Conservation (phyloP, 2,113 vertebrate species). For the Corydoras sp. region DNA sequence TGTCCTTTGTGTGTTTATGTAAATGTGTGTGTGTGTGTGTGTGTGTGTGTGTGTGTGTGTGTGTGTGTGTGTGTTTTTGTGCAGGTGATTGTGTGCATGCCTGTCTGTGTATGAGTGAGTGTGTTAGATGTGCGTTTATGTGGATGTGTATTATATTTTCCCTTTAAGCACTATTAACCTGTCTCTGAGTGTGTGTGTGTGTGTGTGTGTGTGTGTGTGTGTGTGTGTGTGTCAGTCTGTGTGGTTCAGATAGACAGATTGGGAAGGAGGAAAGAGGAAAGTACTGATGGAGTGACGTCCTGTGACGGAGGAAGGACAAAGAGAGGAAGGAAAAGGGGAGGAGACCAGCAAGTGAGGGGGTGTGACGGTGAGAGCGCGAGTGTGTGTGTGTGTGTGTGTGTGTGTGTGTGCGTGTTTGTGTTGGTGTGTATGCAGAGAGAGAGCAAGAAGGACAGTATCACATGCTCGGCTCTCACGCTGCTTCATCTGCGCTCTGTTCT, state of each 20-base stretch:
- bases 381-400: background rate
- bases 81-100: background rate
- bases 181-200: conserved; percentile 1
- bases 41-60: background rate
- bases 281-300: conserved; percentile 16
- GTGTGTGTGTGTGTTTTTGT: background rate
- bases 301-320: conserved; percentile 9
- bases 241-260: background rate
- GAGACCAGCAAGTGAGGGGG: conserved; percentile 28
- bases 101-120: background rate
- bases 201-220: conserved; percentile 9
- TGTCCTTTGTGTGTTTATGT: conserved; percentile 3
- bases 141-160: background rate
- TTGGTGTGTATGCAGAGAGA: background rate
- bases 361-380: no score
- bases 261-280: conserved; percentile 15
- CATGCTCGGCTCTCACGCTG: conserved; percentile 42
- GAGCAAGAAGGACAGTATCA: conserved; percentile 39
- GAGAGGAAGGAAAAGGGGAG: conserved; percentile 36
- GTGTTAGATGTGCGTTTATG: background rate
- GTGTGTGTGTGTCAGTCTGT: no score
- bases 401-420: no score
- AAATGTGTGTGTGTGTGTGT: conserved; percentile 7
- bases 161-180: background rate
- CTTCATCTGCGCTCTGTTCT: conserved; percentile 32